A percentile compares a stretch with the other conserved stretches of the same genome.
phyloP scores from a whole-genome alignment of 2,797 vertebrate species.

The Gephyroberyx darwinii region DNA sequence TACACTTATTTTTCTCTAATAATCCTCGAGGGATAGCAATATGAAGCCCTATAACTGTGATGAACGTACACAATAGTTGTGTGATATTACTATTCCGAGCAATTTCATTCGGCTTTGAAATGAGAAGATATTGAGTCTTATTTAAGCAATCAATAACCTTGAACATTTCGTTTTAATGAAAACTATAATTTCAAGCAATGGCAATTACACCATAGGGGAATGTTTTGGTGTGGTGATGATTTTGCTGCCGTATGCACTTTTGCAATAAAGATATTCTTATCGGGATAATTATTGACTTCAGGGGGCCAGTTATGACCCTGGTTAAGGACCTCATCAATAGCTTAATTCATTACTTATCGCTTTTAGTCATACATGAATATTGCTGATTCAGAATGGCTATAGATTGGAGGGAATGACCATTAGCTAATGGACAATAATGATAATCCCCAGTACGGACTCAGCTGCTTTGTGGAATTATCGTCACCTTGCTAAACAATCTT shows the following conservation, averaged over 20 bases:
- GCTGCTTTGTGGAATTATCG: slow-evolving; percentile 70
- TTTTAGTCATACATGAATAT: slow-evolving; percentile 77
- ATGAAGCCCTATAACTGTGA: slow-evolving; percentile 75
- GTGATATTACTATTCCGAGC: slow-evolving; percentile 80
- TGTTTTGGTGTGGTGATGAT: slow-evolving; percentile 81
- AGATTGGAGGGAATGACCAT: slow-evolving; percentile 72
- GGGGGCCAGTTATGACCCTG: slow-evolving; percentile 82
- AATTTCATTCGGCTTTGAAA: slow-evolving; percentile 82
- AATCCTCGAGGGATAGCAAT: slow-evolving; percentile 72
- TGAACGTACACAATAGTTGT: slow-evolving; percentile 77
- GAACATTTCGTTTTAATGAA: slow-evolving; percentile 87
- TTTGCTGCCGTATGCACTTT: slow-evolving; percentile 83
- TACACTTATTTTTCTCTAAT: slow-evolving; percentile 79
- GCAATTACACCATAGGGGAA: slow-evolving; percentile 82
- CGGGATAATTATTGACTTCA: slow-evolving; percentile 85
- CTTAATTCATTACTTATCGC: slow-evolving; percentile 84
- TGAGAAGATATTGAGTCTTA: slow-evolving; percentile 83
- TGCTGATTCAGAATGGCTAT: slow-evolving; percentile 81
- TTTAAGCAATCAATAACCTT: slow-evolving; percentile 86
- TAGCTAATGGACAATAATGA: slow-evolving; percentile 75
- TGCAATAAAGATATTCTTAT: slow-evolving; percentile 85
- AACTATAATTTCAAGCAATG: slow-evolving; percentile 85
- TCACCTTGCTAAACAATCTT: slow-evolving; percentile 54
- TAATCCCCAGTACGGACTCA: slow-evolving; percentile 54
- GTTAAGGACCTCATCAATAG: slow-evolving; percentile 86